These are phyloP conservation scores for Acrobasis suavella DNA, from an alignment of 2,888 invertebrate genomes.

Conservation along the genomic window DNA sequence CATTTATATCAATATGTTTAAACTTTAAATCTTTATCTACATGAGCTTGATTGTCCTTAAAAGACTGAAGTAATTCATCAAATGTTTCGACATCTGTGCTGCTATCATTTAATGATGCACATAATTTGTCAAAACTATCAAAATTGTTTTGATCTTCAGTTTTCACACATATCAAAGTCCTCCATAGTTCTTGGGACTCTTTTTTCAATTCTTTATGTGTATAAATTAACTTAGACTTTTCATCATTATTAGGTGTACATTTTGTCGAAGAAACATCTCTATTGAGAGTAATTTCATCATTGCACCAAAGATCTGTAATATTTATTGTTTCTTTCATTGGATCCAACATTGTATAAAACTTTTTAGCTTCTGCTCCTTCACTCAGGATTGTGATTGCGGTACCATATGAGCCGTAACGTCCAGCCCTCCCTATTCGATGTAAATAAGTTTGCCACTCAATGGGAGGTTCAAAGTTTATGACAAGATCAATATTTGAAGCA, in stretches of 20 bases:
- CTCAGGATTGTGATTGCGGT: slow-evolving; percentile 89
- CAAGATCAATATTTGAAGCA: slow-evolving; percentile 94
- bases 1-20: slow-evolving; percentile 24
- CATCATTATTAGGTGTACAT: slow-evolving; percentile 18
- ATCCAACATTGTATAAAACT: slow-evolving; percentile 82
- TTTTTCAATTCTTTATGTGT: slow-evolving; percentile 22
- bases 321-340: slow-evolving; percentile 73
- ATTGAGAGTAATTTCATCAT: slow-evolving; percentile 35
- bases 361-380: slow-evolving; percentile 83
- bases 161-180: slow-evolving; percentile 38
- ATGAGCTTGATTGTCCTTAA: slow-evolving; percentile 34
- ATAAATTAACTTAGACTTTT: background rate
- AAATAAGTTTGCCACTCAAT: slow-evolving; percentile 91
- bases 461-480: slow-evolving; percentile 96
- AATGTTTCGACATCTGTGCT: slow-evolving; percentile 46
- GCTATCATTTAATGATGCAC: slow-evolving; percentile 42
- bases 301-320: slow-evolving; percentile 54
- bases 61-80: slow-evolving; percentile 52
- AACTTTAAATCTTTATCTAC: slow-evolving; percentile 27
- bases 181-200: slow-evolving; percentile 43
- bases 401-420: slow-evolving; percentile 94
- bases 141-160: slow-evolving; percentile 27
- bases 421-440: slow-evolving; percentile 97
- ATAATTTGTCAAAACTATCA: slow-evolving; percentile 46
- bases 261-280: background rate